Base-by-base conservation (phyloP, 2,113 vertebrate species). In the Telmatochromis brachygnathus region DNA sequence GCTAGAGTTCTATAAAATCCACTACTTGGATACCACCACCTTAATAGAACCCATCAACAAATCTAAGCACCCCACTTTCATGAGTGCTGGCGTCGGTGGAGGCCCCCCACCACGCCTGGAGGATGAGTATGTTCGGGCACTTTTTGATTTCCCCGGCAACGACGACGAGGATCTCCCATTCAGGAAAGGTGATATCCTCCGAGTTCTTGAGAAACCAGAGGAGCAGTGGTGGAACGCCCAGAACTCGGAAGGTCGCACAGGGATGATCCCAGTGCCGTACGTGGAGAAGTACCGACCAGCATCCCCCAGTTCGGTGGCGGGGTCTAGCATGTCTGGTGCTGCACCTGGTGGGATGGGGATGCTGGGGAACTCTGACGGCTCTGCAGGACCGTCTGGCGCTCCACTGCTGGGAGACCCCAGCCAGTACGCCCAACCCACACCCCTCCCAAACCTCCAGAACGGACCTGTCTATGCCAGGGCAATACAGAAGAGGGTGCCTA, bases 181-280 rank as follows among this genome's bases (percentile, higher is more conserved):
- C 96, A 97, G 97, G 95, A 99, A 99, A 96, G 98, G 98, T 58
- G 99, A 99, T 90, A 95, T 99, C 62, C 96, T 99, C 86, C 97
- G 95, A 88, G 98, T 99, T 91, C 94, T 98, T 54, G 98, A 99
- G 95, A 99, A 99, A 84, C 99, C 99, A 17, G 99, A 99, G 97
- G 99, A 99, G 96, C 98, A 99, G 93, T 99, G 99, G 99, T 99
- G 99, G 99, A 99, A 99, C 15, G 99, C 98, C 30, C 97, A 98
- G 97, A 98, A 98, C 97, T 96, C 94, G 73, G 98, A 98, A 83
- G 98, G 98, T 85, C 97, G 97, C 89, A 96, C 97, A 14, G 99
- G 99, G 91, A 99, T 99, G 99, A 99, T 99, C 84, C 99, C 99
- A 6, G 99, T 99, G 92, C 99, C 99, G 68, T 99, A 99, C 80